phyloP scores from a whole-genome alignment of 2,113 vertebrate species.

The Oreochromis spilurus region DNA sequence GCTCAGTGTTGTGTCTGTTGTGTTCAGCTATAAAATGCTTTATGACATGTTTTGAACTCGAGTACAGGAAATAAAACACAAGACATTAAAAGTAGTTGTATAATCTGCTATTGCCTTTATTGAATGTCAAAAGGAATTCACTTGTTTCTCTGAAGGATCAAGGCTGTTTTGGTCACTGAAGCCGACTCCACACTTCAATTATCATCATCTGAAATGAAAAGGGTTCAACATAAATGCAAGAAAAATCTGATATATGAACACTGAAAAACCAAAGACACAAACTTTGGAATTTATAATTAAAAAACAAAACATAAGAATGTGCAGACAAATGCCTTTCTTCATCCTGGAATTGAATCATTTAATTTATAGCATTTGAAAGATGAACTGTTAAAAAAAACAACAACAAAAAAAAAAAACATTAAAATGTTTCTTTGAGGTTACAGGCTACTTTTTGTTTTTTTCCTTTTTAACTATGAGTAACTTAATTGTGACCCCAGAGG shows the following conservation, averaged over 20 bases:
- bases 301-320: not conserved
- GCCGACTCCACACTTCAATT: slow-evolving; percentile 21
- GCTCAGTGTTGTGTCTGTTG: not conserved
- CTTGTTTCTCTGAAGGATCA: not conserved
- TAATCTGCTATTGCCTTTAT: slow-evolving; percentile 42
- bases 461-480: not conserved
- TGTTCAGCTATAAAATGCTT: not conserved
- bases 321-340: not conserved
- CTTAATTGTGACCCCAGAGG: not conserved
- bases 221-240: not conserved
- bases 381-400: not conserved
- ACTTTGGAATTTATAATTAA: not conserved
- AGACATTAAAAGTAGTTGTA: not conserved
- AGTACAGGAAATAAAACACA: not conserved
- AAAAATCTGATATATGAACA: not conserved
- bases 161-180: slow-evolving; percentile 25
- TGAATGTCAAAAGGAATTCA: slow-evolving; percentile 9
- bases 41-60: not conserved
- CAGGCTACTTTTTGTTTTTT: not conserved
- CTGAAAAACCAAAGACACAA: not conserved
- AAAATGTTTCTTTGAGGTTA: not conserved
- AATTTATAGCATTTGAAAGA: not conserved
- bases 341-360: not conserved
- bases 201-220: slow-evolving; percentile 54
- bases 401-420: fast-evolving